Conservation (phyloP, 2,888 invertebrate genomes). For the Pyrgus malvae region DNA sequence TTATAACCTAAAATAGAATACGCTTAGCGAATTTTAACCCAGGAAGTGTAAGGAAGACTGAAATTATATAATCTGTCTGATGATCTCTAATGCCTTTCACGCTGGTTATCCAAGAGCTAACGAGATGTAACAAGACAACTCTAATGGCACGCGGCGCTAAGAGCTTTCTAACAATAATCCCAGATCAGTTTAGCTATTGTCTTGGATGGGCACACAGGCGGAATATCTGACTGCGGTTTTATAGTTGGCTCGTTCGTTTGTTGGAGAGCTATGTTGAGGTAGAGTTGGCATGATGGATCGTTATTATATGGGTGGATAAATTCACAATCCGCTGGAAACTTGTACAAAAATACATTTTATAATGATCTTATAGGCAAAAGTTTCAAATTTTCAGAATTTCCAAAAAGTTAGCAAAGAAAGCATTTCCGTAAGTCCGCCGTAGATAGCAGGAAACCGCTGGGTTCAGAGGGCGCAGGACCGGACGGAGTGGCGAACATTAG, state of each 20-base stretch:
- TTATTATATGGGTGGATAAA: no score
- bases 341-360: no score
- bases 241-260: constrained; percentile 34
- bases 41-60: constrained; percentile 19
- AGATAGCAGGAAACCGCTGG: no score
- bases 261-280: constrained; percentile 2
- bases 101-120: constrained; percentile 17
- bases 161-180: constrained; percentile 35
- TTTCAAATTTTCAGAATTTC: no score
- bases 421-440: no score
- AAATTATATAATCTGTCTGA: constrained; percentile 16
- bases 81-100: constrained; percentile 10
- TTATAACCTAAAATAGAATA: constrained; percentile 5
- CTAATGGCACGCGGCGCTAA: constrained; percentile 22
- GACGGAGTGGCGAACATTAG: no score
- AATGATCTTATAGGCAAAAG: no score
- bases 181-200: constrained; percentile 51
- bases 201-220: constrained; percentile 62
- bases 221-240: constrained; percentile 61
- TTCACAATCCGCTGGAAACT: no score
- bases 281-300: not conserved
- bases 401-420: no score
- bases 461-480: no score
- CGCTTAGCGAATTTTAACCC: constrained; percentile 18
- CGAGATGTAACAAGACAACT: constrained; percentile 12